Conservation (phyloP, 1,140 invertebrate species). For the Pseudomyrmex dendroicus region DNA sequence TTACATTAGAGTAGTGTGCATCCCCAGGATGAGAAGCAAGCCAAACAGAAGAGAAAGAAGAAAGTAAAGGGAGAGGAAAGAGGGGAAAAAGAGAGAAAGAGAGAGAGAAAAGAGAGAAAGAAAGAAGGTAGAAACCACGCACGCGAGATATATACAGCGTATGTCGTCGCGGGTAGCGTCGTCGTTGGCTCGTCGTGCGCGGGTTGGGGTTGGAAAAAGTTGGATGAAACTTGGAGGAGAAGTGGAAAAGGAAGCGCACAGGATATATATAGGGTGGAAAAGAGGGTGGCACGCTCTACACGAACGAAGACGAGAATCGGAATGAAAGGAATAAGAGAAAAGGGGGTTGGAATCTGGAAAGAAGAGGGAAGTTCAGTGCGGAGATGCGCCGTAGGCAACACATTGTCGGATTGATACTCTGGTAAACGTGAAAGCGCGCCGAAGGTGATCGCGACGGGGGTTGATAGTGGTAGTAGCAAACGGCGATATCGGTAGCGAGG, state of each 20-base stretch:
- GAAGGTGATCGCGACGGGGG: slow-evolving; percentile 60
- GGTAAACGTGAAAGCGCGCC: slow-evolving; percentile 63
- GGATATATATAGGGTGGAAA: slow-evolving; percentile 45
- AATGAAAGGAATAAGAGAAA: slow-evolving; percentile 62
- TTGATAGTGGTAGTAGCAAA: slow-evolving; percentile 48
- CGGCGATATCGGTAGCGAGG: slow-evolving; percentile 42
- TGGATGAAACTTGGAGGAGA: slow-evolving; percentile 75
- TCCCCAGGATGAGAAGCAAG: slow-evolving; percentile 62
- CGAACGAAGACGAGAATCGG: slow-evolving; percentile 62
- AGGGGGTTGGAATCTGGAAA: slow-evolving; percentile 60
- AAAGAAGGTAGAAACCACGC: slow-evolving; percentile 53
- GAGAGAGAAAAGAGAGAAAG: slow-evolving; percentile 39
- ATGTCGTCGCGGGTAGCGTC: slow-evolving; percentile 71
- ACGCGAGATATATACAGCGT: slow-evolving; percentile 59
- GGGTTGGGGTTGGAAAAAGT: slow-evolving; percentile 73
- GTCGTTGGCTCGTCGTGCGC: slow-evolving; percentile 33
- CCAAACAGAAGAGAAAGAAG: neutral
- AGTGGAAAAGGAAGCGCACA: slow-evolving; percentile 66
- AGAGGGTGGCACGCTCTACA: slow-evolving; percentile 50
- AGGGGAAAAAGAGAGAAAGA: slow-evolving; percentile 18
- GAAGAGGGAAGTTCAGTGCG: slow-evolving; percentile 61
- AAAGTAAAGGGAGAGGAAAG: neutral
- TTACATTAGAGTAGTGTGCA: slow-evolving; percentile 49
- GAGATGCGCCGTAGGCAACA: slow-evolving; percentile 57
- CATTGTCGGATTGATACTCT: slow-evolving; percentile 56